Evolutionary conservation across 2,797 vertebrate genomes (phyloP), one percentile per base, ranked within the genome.

Genomic region (Dallia pectoralis): DNA sequence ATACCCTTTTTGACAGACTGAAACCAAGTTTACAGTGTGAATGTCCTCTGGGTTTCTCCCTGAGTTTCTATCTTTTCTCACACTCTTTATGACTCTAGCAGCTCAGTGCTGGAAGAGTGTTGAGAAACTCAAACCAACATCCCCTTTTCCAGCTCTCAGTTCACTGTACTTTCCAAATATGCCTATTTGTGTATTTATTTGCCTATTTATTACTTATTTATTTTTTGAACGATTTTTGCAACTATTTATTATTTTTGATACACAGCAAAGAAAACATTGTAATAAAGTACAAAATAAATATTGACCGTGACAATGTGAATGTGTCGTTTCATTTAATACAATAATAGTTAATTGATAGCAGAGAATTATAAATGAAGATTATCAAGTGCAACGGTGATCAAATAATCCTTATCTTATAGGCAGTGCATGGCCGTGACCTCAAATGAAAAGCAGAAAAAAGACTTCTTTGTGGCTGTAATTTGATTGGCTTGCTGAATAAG

Each of bases 101-200:
- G 73, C 71, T 78, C 76, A 76, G 77, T 69, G 74, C 40, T 74
- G 14, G 18, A 49, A 70, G 19, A 73, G 65, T 12, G 1, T 29
- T 51, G 29, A 67, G 18, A 76, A 63, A 56, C 16, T 69, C 75
- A 72, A 77, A 25, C 71, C 74, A 82, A 84, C 80, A 87, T 88
- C 79, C 79, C 82, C 82, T 85, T 88, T 80, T 75, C 40, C 65
- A 72, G 74, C 51, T n/a, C 72, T 84, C 66, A 70, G 70, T 79
- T 19, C 76, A 72, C 77, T 75, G 89, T 85, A 92, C 87, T 93
- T 93, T 91, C 89, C 91, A 82, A 62, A 82, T 27, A 83, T 65
- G 71, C 83, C 53, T 83, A 85, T 86, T 79, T 82, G 83, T 80
- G 73, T n/a, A 48, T 47, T 59, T 70, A 77, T 78, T 15, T 44